Conservation (phyloP, 1,140 invertebrate species). For the Hestina assimilis region DNA sequence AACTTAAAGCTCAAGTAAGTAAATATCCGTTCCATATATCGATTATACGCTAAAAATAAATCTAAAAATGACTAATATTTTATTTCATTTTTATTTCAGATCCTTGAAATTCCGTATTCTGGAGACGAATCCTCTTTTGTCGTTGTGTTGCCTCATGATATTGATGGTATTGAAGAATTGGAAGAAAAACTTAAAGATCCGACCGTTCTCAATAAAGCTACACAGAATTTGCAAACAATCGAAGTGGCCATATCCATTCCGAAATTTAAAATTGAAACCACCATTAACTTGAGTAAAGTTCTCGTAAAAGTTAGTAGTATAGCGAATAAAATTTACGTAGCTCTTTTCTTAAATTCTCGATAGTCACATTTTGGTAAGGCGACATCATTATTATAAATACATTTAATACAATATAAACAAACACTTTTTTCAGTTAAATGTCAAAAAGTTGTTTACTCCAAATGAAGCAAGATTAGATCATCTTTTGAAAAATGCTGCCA, state of each 20-base stretch:
- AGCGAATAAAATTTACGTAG: too few species aligned
- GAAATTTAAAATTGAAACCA: conserved; percentile 68
- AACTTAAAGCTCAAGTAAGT: conserved; percentile 56
- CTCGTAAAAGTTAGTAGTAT: conserved; percentile 57
- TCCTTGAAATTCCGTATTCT: conserved; percentile 55
- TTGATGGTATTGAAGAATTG: conserved; percentile 47
- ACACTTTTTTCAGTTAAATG: conserved; percentile 48
- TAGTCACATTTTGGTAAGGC: too few species aligned
- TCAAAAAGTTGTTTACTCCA: conserved; percentile 43
- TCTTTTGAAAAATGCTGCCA: conserved; percentile 34
- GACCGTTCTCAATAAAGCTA: conserved; percentile 33
- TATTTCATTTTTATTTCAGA: conserved; percentile 27
- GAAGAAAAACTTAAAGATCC: conserved; percentile 48
- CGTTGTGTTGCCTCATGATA: conserved; percentile 52
- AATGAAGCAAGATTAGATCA: conserved; percentile 38
- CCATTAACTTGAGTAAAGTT: conserved; percentile 47
- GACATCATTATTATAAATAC: too few species aligned
- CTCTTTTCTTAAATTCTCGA: too few species aligned
- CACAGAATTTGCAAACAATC: conserved; percentile 23
- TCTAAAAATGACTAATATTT: too few species aligned
- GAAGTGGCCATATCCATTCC: conserved; percentile 52
- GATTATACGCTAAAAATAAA: too few species aligned
- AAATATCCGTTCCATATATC: too few species aligned
- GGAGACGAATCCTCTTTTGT: conserved; percentile 50
- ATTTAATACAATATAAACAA: too few species aligned